phyloP scores from a whole-genome alignment of 2,888 invertebrate species.

The Alcis repandata region DNA sequence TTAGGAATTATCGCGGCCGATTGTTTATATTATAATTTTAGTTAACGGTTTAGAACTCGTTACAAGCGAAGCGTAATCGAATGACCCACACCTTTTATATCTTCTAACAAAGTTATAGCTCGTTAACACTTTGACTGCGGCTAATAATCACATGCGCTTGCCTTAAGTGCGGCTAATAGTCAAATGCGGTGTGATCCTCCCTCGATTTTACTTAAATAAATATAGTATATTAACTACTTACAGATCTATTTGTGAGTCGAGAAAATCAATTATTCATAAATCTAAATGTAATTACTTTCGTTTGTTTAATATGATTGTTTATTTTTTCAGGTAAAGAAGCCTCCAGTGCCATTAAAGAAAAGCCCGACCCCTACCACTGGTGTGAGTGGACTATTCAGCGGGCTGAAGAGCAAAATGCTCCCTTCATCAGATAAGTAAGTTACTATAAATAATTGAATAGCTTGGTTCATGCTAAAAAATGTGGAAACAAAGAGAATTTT shows the following conservation, averaged over 20 bases:
- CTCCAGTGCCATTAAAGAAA: conserved; percentile 89
- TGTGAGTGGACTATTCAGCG: conserved; percentile 86
- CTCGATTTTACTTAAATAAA: too few relatives aligned
- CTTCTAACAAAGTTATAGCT: background rate
- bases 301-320: conserved; percentile 1
- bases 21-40: conserved; percentile 12
- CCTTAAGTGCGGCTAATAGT: too few relatives aligned
- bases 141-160: background rate
- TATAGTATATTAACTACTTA: too few relatives aligned
- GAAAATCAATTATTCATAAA: too few relatives aligned
- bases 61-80: conserved; percentile 8
- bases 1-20: background rate
- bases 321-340: conserved; percentile 84
- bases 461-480: too few relatives aligned
- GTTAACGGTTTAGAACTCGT: conserved; percentile 24
- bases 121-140: too few relatives aligned
- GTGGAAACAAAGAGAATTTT: too few relatives aligned
- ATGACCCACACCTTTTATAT: background rate
- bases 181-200: too few relatives aligned
- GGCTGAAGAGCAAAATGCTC: conserved; percentile 87
- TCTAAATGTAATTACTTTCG: too few relatives aligned
- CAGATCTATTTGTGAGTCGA: too few relatives aligned
- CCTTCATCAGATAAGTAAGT: conserved; percentile 84
- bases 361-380: conserved; percentile 86
- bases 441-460: too few relatives aligned